phyloP scores from a whole-genome alignment of 1,140 invertebrate genomes.

The Drosophila virilis region DNA sequence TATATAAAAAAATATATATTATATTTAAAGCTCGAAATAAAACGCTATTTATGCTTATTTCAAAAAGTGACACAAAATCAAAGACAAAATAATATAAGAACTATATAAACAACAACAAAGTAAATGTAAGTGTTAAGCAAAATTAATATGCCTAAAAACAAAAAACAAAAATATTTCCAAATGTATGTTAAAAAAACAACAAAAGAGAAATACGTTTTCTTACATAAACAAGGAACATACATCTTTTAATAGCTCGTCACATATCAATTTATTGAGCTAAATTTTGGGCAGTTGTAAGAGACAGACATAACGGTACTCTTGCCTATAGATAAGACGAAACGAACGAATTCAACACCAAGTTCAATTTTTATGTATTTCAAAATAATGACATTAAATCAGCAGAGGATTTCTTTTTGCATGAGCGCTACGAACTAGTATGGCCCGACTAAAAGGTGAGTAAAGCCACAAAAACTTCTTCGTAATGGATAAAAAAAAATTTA shows the following conservation, averaged over 20 bases:
- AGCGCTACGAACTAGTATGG: conserved; percentile 16
- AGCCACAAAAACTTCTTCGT: conserved; percentile 45
- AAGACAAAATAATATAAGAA: conserved; percentile 41
- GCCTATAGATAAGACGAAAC: conserved; percentile 38
- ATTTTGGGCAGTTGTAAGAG: conserved; percentile 43
- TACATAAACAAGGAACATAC: conserved; percentile 45
- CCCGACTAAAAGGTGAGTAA: conserved; percentile 68
- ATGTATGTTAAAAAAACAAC: conserved; percentile 49
- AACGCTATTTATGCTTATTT: conserved; percentile 65
- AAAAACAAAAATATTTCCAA: conserved; percentile 23
- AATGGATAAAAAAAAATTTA: conserved; percentile 35
- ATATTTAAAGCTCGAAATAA: conserved; percentile 45
- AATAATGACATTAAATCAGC: not conserved
- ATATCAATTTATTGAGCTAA: conserved; percentile 79
- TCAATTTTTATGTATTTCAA: conserved; percentile 61
- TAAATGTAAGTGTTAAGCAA: conserved; percentile 73
- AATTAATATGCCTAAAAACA: conserved; percentile 37
- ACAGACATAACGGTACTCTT: conserved; percentile 10
- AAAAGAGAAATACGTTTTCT: conserved; percentile 46
- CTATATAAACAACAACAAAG: conserved; percentile 17
- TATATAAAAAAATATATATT: conserved; percentile 47
- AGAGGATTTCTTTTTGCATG: conserved; percentile 46
- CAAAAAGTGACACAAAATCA: conserved; percentile 49
- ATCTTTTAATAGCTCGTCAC: conserved; percentile 72
- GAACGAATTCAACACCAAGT: conserved; percentile 75